Evolutionary conservation across 2,888 invertebrate species (phyloP).

Genomic region (Cantharis flavilabris): DNA sequence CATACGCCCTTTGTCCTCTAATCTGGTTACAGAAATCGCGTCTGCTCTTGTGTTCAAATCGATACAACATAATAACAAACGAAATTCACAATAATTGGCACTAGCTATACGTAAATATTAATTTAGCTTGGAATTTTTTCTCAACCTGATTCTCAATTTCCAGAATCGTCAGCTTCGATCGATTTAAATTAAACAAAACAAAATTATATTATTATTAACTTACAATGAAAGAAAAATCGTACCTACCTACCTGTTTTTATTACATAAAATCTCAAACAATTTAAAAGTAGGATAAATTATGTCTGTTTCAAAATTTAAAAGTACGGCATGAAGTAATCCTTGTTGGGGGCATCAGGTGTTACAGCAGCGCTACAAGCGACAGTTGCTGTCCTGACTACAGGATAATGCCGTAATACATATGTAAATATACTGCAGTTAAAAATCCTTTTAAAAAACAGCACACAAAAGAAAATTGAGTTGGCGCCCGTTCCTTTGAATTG

Average conservation of each 20-base stretch:
- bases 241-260: neutral
- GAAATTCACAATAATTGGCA: slow-evolving; percentile 11
- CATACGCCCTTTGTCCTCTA: slow-evolving; percentile 48
- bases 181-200: neutral
- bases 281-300: slow-evolving; percentile 37
- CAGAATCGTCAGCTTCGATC: neutral
- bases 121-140: neutral
- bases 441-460: slow-evolving; percentile 11
- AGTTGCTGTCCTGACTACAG: slow-evolving; percentile 41
- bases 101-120: slow-evolving; percentile 2
- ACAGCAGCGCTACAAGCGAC: slow-evolving; percentile 35
- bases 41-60: slow-evolving; percentile 35
- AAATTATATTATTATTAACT: too few species aligned
- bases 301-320: slow-evolving; percentile 32
- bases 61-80: slow-evolving; percentile 27
- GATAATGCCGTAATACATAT: slow-evolving; percentile 37
- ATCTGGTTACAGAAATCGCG: slow-evolving; percentile 51
- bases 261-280: slow-evolving; percentile 6
- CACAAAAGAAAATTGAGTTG: slow-evolving; percentile 1
- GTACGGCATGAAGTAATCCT: slow-evolving; percentile 34
- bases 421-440: slow-evolving; percentile 31
- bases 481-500: neutral
- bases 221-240: neutral
- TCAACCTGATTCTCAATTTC: neutral
- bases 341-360: slow-evolving; percentile 40